Base-by-base conservation (phyloP, 2,888 invertebrate genomes). In the Pyrrhosoma nymphula region DNA sequence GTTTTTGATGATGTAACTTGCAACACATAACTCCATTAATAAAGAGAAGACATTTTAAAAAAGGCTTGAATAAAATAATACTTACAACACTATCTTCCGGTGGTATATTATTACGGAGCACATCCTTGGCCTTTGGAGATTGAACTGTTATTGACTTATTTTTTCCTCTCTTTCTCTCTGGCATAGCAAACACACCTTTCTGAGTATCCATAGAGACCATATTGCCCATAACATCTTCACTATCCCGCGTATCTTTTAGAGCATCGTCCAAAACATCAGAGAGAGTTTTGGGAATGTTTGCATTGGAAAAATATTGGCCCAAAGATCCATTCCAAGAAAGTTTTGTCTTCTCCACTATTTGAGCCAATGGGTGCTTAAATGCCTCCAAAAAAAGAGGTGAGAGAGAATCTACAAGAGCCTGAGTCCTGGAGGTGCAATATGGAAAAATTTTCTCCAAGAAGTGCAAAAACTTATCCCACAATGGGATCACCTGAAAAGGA, bases 391-490 rank as follows among this genome's bases (percentile, higher is more conserved):
- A n/a, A 14, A 93, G 4, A n/a, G 93, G 93, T 26, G 39, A 39
- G 6, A 93, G n/a, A 23, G 69, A 23, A 47, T 93, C 93, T 16
- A 75, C 47, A 35, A 69, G 4, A 69, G 63, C 10, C n/a, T 93
- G 69, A 35, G 16, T 47, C 14, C 26, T 75, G 18, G 6, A 47
- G 26, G 63, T 69, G 2, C 16, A 4, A 26, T 26, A 16, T 26
- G 47, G 16, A 2, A 93, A 63, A 26, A 69, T n/a, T 47, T 93
- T 93, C 16, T 47, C 93, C 10, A 69, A 23, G n/a, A 69, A 93
- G 23, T 93, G 47, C 18, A 93, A 69, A 63, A 93, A 93, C 93
- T 69, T 93, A 16, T 75, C 93, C 93, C 93, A 93, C 55, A 93
- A 0, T 14, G 20, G 23, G 3, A 55, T 47, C 93, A 93, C 47